Percentiles rank a stretch among this genome's conserved stretches.
Conservation (phyloP, 2,113 vertebrate genomes). For the Syngnathus floridae region DNA sequence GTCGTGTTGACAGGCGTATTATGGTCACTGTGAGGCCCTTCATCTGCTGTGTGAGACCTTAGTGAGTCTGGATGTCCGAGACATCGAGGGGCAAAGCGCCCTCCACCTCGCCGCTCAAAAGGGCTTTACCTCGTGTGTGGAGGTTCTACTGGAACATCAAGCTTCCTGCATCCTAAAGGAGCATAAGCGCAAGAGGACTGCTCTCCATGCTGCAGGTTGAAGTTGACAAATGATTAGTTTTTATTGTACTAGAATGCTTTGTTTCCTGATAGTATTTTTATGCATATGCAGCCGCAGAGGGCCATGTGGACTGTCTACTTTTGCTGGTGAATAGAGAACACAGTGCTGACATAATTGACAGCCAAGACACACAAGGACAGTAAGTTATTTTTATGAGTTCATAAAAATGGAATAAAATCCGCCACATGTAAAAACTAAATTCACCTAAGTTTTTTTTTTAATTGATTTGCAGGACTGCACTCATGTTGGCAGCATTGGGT, state of each 20-base stretch:
- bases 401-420: not conserved
- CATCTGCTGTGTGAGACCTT: slow-evolving; percentile 87
- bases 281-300: slow-evolving; percentile 76
- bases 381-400: slow-evolving; percentile 64
- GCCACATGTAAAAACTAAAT: not conserved
- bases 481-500: slow-evolving; percentile 89
- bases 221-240: not conserved
- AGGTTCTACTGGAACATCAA: slow-evolving; percentile 84
- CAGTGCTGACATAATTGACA: slow-evolving; percentile 80
- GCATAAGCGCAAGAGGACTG: slow-evolving; percentile 79
- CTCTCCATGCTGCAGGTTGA: slow-evolving; percentile 85
- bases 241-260: not conserved
- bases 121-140: slow-evolving; percentile 82
- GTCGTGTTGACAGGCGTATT: slow-evolving; percentile 76
- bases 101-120: slow-evolving; percentile 85
- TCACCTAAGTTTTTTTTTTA: not conserved
- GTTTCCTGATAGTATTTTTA: not conserved
- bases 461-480: slow-evolving; percentile 74
- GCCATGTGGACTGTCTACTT: slow-evolving; percentile 88
- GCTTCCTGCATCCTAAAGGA: slow-evolving; percentile 85
- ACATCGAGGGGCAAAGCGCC: slow-evolving; percentile 81
- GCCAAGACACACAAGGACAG: slow-evolving; percentile 84
- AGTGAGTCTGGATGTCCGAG: slow-evolving; percentile 88
- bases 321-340: slow-evolving; percentile 85
- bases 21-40: slow-evolving; percentile 93